Conservation (phyloP, 2,888 invertebrate species). For the Muschampia plurimacula region DNA sequence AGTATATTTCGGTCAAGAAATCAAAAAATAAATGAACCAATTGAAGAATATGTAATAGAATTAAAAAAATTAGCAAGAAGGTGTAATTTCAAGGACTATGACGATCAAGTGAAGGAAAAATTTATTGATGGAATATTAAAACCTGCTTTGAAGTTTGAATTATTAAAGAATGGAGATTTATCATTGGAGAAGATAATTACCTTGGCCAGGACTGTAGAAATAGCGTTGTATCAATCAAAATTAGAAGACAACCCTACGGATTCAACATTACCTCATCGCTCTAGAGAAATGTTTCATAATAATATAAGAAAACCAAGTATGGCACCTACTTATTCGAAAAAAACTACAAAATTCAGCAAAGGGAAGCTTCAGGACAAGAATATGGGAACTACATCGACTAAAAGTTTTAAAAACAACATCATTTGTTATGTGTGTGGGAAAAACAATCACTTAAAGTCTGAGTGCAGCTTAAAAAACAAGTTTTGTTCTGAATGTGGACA, state of each 20-base stretch:
- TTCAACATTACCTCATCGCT: no score
- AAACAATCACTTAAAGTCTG: not conserved
- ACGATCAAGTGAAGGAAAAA: not conserved
- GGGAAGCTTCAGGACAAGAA: not conserved
- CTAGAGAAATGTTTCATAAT: no score
- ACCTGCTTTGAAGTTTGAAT: not conserved
- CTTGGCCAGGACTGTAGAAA: not conserved
- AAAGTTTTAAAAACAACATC: not conserved
- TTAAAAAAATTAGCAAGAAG: not conserved
- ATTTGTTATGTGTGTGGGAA: not conserved
- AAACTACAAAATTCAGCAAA: no score
- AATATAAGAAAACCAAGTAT: no score
- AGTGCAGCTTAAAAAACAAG: not conserved
- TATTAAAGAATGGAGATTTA: not conserved
- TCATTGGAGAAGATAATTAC: not conserved
- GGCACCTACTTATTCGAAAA: no score
- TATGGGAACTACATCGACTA: not conserved
- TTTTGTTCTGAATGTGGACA: not conserved
- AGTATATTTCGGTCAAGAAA: not conserved
- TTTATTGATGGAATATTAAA: not conserved
- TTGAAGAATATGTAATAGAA: not conserved
- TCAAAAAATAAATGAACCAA: not conserved
- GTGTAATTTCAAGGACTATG: not conserved
- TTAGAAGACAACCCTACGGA: not conserved
- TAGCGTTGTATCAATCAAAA: not conserved